Evolutionary conservation across 2,113 vertebrate genomes (phyloP).

Genomic region (Vombatus ursinus): DNA sequence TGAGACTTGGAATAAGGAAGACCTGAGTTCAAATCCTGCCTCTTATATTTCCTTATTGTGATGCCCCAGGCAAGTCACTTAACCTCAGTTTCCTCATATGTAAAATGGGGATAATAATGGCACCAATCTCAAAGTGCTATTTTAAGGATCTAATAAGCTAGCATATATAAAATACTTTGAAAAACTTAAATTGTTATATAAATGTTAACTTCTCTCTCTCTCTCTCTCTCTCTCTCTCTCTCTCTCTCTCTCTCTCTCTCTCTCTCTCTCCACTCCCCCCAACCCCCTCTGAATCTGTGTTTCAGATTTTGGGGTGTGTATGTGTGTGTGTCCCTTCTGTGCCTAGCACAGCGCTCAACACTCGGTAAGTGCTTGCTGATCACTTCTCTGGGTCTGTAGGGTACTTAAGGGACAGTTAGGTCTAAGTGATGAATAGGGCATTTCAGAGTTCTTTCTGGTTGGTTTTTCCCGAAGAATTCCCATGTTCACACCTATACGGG

Average conservation of each 20-base stretch:
- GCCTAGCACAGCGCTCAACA: background rate
- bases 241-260: too few relatives aligned
- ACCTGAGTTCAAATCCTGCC: too few relatives aligned
- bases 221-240: too few relatives aligned
- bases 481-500: background rate
- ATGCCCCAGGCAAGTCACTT: background rate
- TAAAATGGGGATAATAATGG: background rate
- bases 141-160: background rate
- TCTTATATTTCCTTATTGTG: background rate
- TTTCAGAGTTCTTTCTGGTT: background rate
- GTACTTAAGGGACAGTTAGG: slow-evolving; percentile 15
- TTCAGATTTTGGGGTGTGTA: background rate
- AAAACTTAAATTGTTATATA: background rate
- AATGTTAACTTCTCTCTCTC: background rate
- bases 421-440: background rate
- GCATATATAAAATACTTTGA: background rate
- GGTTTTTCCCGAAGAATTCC: background rate
- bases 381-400: background rate
- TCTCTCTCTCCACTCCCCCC: background rate
- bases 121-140: background rate
- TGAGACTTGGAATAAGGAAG: too few relatives aligned
- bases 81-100: background rate
- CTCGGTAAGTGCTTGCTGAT: slow-evolving; percentile 1
- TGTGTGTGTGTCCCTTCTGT: background rate
- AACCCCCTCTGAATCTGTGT: background rate